These are phyloP conservation scores for Hirtodrosophila trivittata DNA, from an alignment of 2,888 invertebrate species.

Conservation along the genomic window DNA sequence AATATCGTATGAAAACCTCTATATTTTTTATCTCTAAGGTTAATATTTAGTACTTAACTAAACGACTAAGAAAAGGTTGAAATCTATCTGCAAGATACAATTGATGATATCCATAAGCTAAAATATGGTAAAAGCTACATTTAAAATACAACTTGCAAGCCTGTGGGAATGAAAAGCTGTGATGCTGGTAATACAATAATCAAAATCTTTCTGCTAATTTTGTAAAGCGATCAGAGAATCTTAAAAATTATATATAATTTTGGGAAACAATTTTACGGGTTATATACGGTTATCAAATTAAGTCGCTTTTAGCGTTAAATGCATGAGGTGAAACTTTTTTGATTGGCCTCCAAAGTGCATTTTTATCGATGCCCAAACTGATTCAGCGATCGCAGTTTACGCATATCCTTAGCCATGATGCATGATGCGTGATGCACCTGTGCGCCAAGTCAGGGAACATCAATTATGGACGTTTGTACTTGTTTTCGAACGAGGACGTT, in stretches of 20 bases:
- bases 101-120: too few relatives aligned
- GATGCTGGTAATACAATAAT: too few relatives aligned
- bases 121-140: too few relatives aligned
- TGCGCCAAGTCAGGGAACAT: conserved; percentile 16
- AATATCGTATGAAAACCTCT: too few relatives aligned
- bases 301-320: conserved; percentile 34
- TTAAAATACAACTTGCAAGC: too few relatives aligned
- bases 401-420: conserved; percentile 15
- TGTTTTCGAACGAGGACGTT: conserved; percentile 22
- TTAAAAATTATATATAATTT: conserved; percentile 27
- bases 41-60: too few relatives aligned
- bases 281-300: conserved; percentile 45
- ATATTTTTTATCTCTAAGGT: too few relatives aligned
- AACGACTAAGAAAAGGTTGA: too few relatives aligned
- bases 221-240: conserved; percentile 13
- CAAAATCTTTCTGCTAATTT: not conserved
- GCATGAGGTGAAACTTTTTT: conserved; percentile 25
- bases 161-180: too few relatives aligned
- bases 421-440: conserved; percentile 20
- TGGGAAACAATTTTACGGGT: conserved; percentile 25
- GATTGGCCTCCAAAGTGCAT: conserved; percentile 32
- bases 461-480: conserved; percentile 45
- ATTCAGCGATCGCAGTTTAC: conserved; percentile 18
- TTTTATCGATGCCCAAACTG: not conserved
- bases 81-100: too few relatives aligned